Conservation (phyloP, 2,797 vertebrate genomes). For the Sebastes cheni region DNA sequence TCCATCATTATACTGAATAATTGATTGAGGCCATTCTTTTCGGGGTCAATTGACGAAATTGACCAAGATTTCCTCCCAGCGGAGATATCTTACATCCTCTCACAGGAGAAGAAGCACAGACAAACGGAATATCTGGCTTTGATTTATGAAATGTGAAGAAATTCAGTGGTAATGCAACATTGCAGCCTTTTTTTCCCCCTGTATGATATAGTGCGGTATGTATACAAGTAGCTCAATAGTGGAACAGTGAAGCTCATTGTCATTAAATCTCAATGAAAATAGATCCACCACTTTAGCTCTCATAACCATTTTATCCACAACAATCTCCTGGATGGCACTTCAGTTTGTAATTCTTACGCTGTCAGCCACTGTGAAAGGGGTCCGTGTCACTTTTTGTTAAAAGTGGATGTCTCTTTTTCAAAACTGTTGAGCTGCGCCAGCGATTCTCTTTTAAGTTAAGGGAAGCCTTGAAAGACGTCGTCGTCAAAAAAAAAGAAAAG, state of each 20-base stretch:
- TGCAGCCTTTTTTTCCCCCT: background rate
- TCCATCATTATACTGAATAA: slow-evolving; percentile 29
- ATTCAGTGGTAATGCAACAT: background rate
- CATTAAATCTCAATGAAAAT: background rate
- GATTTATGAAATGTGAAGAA: background rate
- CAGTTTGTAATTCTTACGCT: slow-evolving; percentile 2
- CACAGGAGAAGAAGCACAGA: background rate
- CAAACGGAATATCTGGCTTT: background rate
- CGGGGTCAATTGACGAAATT: background rate
- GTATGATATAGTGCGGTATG: background rate
- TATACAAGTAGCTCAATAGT: background rate
- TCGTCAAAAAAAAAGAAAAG: background rate
- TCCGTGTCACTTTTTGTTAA: slow-evolving; percentile 25
- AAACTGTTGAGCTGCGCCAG: slow-evolving; percentile 33
- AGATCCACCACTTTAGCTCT: background rate
- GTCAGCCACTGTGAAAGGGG: slow-evolving; percentile 7
- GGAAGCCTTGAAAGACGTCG: slow-evolving; percentile 34
- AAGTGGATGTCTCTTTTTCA: slow-evolving; percentile 30
- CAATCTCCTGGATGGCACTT: background rate
- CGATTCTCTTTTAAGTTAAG: slow-evolving; percentile 45
- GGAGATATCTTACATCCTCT: background rate
- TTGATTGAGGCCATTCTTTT: slow-evolving; percentile 10
- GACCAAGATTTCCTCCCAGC: slow-evolving; percentile 1
- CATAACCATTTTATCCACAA: background rate
- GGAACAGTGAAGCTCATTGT: background rate